A percentile compares a stretch with the other conserved stretches of the same genome.
These are phyloP conservation scores for Gobius niger DNA, from an alignment of 2,113 vertebrate species.

Conservation along the genomic window DNA sequence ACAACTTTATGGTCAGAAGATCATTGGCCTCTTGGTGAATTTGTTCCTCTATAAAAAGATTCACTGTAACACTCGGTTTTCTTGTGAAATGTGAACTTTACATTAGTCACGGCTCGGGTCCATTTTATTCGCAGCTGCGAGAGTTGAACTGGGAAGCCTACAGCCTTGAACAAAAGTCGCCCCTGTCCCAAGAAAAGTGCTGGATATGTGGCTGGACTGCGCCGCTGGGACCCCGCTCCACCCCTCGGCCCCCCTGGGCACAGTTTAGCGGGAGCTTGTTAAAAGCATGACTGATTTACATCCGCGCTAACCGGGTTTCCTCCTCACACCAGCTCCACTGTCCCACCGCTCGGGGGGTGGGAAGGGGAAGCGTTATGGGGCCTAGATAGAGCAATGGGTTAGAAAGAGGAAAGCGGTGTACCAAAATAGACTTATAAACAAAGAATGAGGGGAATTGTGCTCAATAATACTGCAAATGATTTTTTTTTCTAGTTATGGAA, in stretches of 20 bases:
- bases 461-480: too few relatives aligned
- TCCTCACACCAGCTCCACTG: conserved; percentile 38
- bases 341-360: conserved; percentile 38
- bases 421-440: conserved; percentile 16
- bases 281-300: conserved; percentile 77
- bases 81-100: conserved; percentile 26
- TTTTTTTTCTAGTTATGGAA: too few relatives aligned
- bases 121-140: conserved; percentile 27
- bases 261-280: conserved; percentile 61
- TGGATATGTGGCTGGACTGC: conserved; percentile 56
- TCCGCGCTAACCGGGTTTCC: conserved; percentile 60
- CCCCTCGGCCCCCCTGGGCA: conserved; percentile 60
- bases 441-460: not conserved
- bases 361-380: conserved; percentile 30
- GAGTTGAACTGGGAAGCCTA: conserved; percentile 29
- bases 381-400: conserved; percentile 17
- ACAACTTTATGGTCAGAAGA: not conserved
- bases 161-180: conserved; percentile 67
- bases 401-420: conserved; percentile 6
- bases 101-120: conserved; percentile 22
- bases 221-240: conserved; percentile 45
- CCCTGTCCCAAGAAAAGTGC: conserved; percentile 52
- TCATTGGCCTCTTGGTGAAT: conserved; percentile 10
- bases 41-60: conserved; percentile 6
- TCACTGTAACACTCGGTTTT: conserved; percentile 13